These are phyloP conservation scores for Stramonita haemastoma DNA, from an alignment of 2,888 invertebrate genomes.

Conservation along the genomic window DNA sequence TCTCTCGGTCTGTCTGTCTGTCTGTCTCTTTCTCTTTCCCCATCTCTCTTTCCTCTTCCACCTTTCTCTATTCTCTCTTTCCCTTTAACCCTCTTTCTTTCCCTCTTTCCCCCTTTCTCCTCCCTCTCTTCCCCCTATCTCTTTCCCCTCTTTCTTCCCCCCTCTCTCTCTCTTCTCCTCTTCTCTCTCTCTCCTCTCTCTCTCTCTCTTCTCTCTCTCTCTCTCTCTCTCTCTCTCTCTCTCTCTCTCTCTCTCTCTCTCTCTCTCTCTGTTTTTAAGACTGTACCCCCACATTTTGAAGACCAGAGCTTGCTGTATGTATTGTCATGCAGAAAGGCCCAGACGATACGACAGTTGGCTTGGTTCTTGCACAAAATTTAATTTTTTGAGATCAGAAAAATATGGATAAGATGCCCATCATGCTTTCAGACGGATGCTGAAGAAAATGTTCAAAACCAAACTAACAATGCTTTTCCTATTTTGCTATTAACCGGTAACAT, in stretches of 20 bases:
- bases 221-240: background rate
- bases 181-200: background rate
- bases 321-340: too few species aligned
- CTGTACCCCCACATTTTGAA: too few species aligned
- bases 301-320: too few species aligned
- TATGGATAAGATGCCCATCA: too few species aligned
- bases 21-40: background rate
- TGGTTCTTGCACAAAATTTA: too few species aligned
- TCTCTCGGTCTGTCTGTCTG: background rate
- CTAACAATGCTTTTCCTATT: too few species aligned
- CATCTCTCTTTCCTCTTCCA: background rate
- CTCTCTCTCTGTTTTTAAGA: too few species aligned
- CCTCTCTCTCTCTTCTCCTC: background rate
- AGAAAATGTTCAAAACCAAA: too few species aligned
- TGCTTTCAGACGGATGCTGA: too few species aligned
- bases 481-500: too few species aligned
- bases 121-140: background rate
- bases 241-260: background rate
- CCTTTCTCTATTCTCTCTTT: background rate
- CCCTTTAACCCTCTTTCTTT: background rate
- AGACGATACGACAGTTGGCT: too few species aligned
- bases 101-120: background rate
- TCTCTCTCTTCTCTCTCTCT: background rate
- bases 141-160: background rate
- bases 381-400: too few species aligned